Base-by-base conservation (phyloP, 23 tunicate species). In the Oikopleura dioica region DNA sequence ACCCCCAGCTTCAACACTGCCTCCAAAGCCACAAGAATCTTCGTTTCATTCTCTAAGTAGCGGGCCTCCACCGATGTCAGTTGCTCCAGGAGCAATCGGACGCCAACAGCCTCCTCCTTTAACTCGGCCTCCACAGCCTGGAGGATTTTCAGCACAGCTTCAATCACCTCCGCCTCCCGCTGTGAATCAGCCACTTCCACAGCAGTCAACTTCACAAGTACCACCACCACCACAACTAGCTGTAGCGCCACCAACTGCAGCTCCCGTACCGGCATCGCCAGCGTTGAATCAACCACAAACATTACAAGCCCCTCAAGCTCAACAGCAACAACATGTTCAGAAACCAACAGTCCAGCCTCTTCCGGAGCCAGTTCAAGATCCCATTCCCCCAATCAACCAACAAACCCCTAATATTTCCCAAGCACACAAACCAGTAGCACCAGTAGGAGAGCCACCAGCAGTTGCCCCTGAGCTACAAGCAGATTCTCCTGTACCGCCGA, bases 271-370 rank as follows among this genome's bases (percentile, higher is more conserved):
- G 9, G 55, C 55, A 9, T 21, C 55, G 55, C 55, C 9, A 44
- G 16, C 9, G 55, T 21, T 9, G 55, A 31, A 5, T 31, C 37
- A 35, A 35, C 35, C 4, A 26, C 37, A 5, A 5, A 1, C 32
- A 37, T 36, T 30, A 12, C 77, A 36, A 35, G 37, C 31, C 35
- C 9, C 77, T n/a, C 21, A 9, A 75, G 37, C 37, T 1, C 37
- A 36, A 26, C 77, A 37, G 37, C 77, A 36, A 1, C 77, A 75
- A 75, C 77, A 75, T 1, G 37, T 75, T 36, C 37, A 36, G 37
- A 31, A 35, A 35, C 69, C 32, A 5, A 31, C 33, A 2, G 2
- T 35, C 33, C 35, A 35, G 9, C 69, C 69, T 2, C 9, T 35
- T 31, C 69, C 69, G 1, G 1, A 35, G 1, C 69, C 1, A 5